phyloP scores from a whole-genome alignment of 1,140 invertebrate species.

The Aphelenchoides besseyi region DNA sequence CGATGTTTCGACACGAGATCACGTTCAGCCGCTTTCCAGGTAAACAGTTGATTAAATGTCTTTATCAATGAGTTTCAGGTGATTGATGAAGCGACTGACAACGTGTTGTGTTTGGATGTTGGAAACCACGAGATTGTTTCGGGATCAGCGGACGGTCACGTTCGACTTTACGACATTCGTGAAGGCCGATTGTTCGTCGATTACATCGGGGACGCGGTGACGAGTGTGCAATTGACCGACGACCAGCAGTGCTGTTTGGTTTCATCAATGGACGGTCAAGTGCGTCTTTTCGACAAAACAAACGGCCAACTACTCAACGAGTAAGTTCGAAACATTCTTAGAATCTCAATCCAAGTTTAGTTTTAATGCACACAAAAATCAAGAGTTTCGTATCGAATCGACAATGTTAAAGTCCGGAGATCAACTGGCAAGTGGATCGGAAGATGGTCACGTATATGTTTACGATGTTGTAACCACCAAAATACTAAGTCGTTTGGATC shows the following conservation, averaged over 20 bases:
- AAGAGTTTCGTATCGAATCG: slow-evolving; percentile 41
- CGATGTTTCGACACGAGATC: slow-evolving; percentile 42
- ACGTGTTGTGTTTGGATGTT: slow-evolving; percentile 42
- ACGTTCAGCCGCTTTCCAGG: slow-evolving; percentile 44
- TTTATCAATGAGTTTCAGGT: slow-evolving; percentile 26
- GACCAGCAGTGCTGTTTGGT: slow-evolving; percentile 45
- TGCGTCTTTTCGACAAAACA: slow-evolving; percentile 39
- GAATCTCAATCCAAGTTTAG: slow-evolving; percentile 24
- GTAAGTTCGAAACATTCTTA: slow-evolving; percentile 30
- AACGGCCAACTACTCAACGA: slow-evolving; percentile 45
- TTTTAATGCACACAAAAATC: slow-evolving; percentile 36
- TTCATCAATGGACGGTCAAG: slow-evolving; percentile 28
- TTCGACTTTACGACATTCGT: slow-evolving; percentile 41
- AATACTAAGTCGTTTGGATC: slow-evolving; percentile 30
- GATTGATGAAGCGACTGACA: slow-evolving; percentile 46
- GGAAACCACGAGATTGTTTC: slow-evolving; percentile 39
- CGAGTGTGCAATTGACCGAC: slow-evolving; percentile 43
- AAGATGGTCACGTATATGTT: slow-evolving; percentile 40
- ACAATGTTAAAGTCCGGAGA: slow-evolving; percentile 40
- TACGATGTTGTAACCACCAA: slow-evolving; percentile 40
- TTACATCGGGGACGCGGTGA: slow-evolving; percentile 42
- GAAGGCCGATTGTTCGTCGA: slow-evolving; percentile 46
- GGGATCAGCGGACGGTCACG: slow-evolving; percentile 42
- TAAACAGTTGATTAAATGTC: not conserved
- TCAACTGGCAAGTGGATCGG: slow-evolving; percentile 44